Evolutionary conservation across 2,797 vertebrate species (phyloP).

Genomic region (Notoglanidium macrostoma): DNA sequence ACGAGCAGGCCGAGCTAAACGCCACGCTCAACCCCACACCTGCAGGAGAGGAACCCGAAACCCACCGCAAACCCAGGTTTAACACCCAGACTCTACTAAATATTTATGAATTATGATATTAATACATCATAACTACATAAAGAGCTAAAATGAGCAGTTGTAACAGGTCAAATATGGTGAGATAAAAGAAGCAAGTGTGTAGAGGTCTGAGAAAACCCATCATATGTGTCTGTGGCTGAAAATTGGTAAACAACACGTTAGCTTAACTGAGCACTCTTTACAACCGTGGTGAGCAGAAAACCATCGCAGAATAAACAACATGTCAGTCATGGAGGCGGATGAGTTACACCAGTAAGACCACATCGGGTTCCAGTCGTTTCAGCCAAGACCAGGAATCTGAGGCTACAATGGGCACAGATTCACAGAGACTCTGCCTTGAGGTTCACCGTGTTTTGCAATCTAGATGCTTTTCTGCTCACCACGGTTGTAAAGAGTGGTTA

Average conservation of each 20-base stretch:
- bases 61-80: constrained; percentile 83
- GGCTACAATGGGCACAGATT: background rate
- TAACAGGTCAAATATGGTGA: background rate
- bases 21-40: constrained; percentile 76
- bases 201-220: background rate
- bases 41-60: constrained; percentile 73
- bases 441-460: background rate
- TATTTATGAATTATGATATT: background rate
- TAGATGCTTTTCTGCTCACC: background rate
- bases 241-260: background rate
- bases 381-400: background rate
- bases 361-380: background rate
- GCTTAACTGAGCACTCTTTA: background rate
- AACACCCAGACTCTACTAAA: too few species aligned
- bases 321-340: background rate
- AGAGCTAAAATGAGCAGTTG: background rate
- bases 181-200: background rate
- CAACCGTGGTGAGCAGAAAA: background rate
- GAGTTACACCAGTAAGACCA: background rate
- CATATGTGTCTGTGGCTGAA: background rate
- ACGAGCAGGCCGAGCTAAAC: constrained; percentile 90
- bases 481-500: background rate
- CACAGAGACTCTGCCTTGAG: background rate
- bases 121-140: background rate
- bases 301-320: background rate